Evolutionary conservation across 2,797 vertebrate genomes (phyloP).

Genomic region (Aeoliscus strigatus): DNA sequence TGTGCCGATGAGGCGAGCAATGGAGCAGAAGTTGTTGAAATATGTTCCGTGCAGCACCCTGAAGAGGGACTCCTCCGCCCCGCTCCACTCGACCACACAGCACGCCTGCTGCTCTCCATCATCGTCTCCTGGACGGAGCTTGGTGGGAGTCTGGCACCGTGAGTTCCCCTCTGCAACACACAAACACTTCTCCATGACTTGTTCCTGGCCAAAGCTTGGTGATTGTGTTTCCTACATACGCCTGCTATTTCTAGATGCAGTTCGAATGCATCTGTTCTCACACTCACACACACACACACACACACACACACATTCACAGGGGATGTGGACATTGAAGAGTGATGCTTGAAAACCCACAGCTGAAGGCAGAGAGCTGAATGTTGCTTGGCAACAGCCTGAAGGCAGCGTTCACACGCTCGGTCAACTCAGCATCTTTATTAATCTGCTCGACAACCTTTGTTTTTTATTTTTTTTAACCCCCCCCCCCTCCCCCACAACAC

Average conservation of each 20-base stretch:
- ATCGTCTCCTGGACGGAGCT: slow-evolving; percentile 79
- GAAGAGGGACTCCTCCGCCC: slow-evolving; percentile 93
- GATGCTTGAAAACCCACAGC: slow-evolving; percentile 38
- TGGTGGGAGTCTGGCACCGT: slow-evolving; percentile 92
- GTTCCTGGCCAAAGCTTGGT: too few relatives aligned
- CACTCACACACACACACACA: background rate
- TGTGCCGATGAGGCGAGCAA: slow-evolving; percentile 89
- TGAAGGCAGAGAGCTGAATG: slow-evolving; percentile 39
- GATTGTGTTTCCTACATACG: too few relatives aligned
- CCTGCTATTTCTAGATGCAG: slow-evolving; percentile 6
- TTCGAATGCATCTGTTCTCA: slow-evolving; percentile 5
- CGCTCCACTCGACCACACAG: slow-evolving; percentile 84
- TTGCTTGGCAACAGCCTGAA: slow-evolving; percentile 68
- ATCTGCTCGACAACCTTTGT: slow-evolving; percentile 63
- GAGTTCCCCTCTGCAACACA: slow-evolving; percentile 86
- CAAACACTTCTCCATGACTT: slow-evolving; percentile 10
- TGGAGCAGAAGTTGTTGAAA: slow-evolving; percentile 99
- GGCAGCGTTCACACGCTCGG: slow-evolving; percentile 49
- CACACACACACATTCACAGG: slow-evolving; percentile 11
- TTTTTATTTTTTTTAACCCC: too few relatives aligned
- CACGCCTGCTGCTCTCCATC: slow-evolving; percentile 64
- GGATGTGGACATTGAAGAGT: slow-evolving; percentile 47
- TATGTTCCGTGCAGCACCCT: slow-evolving; percentile 95
- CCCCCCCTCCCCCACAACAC: slow-evolving; percentile 48
- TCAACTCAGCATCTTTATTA: slow-evolving; percentile 54